These are phyloP conservation scores for Pomacea canaliculata DNA, from an alignment of 2,888 invertebrate species.

Conservation along the genomic window DNA sequence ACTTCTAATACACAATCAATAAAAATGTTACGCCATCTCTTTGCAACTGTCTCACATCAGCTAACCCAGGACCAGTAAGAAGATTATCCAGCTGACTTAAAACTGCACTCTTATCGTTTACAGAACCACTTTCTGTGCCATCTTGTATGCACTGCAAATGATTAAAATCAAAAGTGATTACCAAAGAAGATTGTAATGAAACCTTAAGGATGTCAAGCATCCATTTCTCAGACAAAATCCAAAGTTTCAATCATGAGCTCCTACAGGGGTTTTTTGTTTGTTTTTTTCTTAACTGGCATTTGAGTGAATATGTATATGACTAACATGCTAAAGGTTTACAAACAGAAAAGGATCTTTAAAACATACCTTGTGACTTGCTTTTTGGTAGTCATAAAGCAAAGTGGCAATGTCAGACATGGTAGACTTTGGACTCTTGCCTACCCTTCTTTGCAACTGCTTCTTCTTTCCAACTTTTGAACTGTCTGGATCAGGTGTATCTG, in stretches of 20 bases:
- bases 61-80: slow-evolving; percentile 9
- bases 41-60: background rate
- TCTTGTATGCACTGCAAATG: slow-evolving; percentile 7
- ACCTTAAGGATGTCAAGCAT: too few relatives aligned
- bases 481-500: background rate
- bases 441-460: background rate
- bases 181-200: too few relatives aligned
- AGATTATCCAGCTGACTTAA: slow-evolving; percentile 9
- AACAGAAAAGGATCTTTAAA: background rate
- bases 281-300: too few relatives aligned
- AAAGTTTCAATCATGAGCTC: too few relatives aligned
- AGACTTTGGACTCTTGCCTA: background rate
- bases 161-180: background rate
- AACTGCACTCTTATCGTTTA: slow-evolving; percentile 4
- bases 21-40: too few relatives aligned
- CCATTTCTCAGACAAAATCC: too few relatives aligned
- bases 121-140: slow-evolving; percentile 8
- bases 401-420: background rate
- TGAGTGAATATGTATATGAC: background rate
- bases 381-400: background rate
- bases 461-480: slow-evolving; percentile 7
- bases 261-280: too few relatives aligned
- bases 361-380: slow-evolving; percentile 25
- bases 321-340: too few relatives aligned
- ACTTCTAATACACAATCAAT: too few relatives aligned